These are phyloP conservation scores for Fistularia tabacaria DNA, from an alignment of 2,797 vertebrate genomes.

Conservation along the genomic window DNA sequence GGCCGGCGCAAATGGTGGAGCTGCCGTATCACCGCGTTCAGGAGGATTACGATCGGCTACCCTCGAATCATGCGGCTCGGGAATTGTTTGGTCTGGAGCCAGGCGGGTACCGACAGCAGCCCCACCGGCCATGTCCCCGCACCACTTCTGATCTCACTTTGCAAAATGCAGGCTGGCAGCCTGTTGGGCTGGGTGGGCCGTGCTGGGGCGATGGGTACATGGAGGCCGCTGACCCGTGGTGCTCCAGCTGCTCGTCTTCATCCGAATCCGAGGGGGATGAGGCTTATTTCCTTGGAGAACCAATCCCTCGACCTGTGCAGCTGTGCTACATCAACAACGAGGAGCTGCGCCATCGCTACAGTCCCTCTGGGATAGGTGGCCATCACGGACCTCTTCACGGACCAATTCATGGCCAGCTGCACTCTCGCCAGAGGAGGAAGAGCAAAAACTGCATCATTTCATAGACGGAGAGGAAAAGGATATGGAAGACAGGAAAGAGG, in stretches of 20 bases:
- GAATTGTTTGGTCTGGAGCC: constrained; percentile 76
- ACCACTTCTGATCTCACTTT: constrained; percentile 95
- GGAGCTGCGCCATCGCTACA: constrained; percentile 92
- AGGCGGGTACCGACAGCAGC: constrained; percentile 79
- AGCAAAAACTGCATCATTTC: constrained; percentile 99
- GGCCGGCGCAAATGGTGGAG: constrained; percentile 80
- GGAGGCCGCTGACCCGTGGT: constrained; percentile 75
- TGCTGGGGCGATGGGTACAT: constrained; percentile 60
- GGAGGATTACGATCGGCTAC: constrained; percentile 88
- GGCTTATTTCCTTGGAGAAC: constrained; percentile 92
- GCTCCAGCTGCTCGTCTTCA: constrained; percentile 95
- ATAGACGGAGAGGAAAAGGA: constrained; percentile 66
- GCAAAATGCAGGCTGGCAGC: constrained; percentile 88
- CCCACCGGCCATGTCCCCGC: constrained; percentile 88
- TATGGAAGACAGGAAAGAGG: constrained; percentile 31
- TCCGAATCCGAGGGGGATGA: constrained; percentile 93
- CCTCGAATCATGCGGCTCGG: constrained; percentile 80
- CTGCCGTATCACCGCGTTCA: constrained; percentile 81
- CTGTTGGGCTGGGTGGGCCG: constrained; percentile 50
- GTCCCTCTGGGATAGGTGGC: constrained; percentile 74
- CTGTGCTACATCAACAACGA: constrained; percentile 93
- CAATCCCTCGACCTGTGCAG: constrained; percentile 90
- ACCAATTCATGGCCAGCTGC: constrained; percentile 82
- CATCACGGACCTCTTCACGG: constrained; percentile 71
- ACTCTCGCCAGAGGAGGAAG: constrained; percentile 92